Base-by-base conservation (phyloP, 2,797 vertebrate genomes). In the Lacerta viridis region DNA sequence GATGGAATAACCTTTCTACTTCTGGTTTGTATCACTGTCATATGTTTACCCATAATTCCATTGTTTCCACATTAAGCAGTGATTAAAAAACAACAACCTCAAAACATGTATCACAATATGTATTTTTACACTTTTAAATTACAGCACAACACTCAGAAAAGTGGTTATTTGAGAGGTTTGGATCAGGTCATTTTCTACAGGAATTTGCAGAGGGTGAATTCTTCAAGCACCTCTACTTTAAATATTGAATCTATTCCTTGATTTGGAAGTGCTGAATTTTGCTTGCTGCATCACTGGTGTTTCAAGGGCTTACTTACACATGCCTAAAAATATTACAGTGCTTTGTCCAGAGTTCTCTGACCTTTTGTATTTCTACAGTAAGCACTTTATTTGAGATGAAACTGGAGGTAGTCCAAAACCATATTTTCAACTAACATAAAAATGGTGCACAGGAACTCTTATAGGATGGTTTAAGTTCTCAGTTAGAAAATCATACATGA, bases 311-410 rank as follows among this genome's bases (percentile, higher is more conserved):
- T 68, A 23, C 41, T 88, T 77, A 84, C 75, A 50, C 90, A 43
- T 1, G 78, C 39, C 78, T 89, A 80, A 74, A 46, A 33, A 80
- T 87, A 55, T 87, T 77, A 74, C 80, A 68, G 13, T 78, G 29
- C 55, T 68, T 92, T 78, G 83, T 88, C 85, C 83, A 89, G 27
- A 18, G 68, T 80, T 82, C 82, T 71, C 0, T 87, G 90, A 83
- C 83, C 90, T 90, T 55, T 43, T 80, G 93, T 92, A 90, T 92
- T 84, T 90, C 84, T 84, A 72, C 78, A 88, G 72, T 80, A 90
- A 85, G 74, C 84, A 90, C 89, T 90, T 89, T 87, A 61, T 88
- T 83, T 72, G 83, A 84, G 8, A 85, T 11, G 2, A n/a, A 8
- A 68, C 46, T 93, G 90, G 90, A 91, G 55, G 36, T 83, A 93